phyloP scores from a whole-genome alignment of 2,888 invertebrate species.

The Drosophila anomalata region DNA sequence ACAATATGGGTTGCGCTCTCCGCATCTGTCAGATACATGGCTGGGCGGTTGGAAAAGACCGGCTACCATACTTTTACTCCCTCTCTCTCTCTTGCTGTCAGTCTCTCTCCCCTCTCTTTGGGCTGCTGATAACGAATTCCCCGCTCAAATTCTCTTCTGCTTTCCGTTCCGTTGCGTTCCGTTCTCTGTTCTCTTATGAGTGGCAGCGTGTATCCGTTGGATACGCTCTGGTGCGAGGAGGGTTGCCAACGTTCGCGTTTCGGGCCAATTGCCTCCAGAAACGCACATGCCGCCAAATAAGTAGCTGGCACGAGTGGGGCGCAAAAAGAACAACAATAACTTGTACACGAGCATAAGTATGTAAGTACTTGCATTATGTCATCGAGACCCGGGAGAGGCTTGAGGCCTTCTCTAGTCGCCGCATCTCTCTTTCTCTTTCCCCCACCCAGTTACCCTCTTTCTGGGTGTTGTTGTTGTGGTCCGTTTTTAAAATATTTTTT shows the following conservation, averaged over 20 bases:
- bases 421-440: background rate
- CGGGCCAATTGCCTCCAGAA: conserved; percentile 20
- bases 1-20: conserved; percentile 36
- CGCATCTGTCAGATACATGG: conserved; percentile 55
- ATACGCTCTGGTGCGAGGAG: conserved; percentile 58
- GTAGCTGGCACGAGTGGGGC: conserved; percentile 34
- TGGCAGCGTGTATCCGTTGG: conserved; percentile 55
- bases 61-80: conserved; percentile 48
- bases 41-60: conserved; percentile 61
- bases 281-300: conserved; percentile 66
- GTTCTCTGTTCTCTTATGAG: conserved; percentile 3
- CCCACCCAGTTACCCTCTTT: conserved; percentile 8
- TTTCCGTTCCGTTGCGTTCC: conserved; percentile 7
- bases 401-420: conserved; percentile 5
- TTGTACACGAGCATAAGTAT: conserved; percentile 13
- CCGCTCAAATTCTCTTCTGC: conserved; percentile 9
- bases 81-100: conserved; percentile 10
- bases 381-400: conserved; percentile 64
- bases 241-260: conserved; percentile 54
- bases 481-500: conserved; percentile 25
- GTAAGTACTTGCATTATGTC: conserved; percentile 65
- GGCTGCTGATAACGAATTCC: conserved; percentile 15
- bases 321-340: conserved; percentile 36
- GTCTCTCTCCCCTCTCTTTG: conserved; percentile 10
- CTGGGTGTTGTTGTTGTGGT: conserved; percentile 15